Conservation (phyloP, 2,797 vertebrate species). For the Acrocephalus scirpaceus region DNA sequence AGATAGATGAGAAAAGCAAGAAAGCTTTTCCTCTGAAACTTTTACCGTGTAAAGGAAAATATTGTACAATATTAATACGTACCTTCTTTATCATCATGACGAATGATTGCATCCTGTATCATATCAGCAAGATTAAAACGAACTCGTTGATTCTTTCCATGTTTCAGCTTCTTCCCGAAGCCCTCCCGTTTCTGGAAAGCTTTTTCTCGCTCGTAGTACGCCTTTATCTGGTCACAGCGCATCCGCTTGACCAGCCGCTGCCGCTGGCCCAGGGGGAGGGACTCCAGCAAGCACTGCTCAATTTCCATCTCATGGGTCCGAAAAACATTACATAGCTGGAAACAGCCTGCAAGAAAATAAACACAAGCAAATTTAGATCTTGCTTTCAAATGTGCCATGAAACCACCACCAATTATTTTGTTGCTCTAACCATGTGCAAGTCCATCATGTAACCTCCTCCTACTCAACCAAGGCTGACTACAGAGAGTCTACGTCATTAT, state of each 20-base stretch:
- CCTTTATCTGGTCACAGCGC: constrained; percentile 93
- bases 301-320: constrained; percentile 98
- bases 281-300: constrained; percentile 98
- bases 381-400: background rate
- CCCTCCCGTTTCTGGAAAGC: constrained; percentile 84
- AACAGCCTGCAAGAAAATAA: constrained; percentile 85
- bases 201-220: constrained; percentile 92
- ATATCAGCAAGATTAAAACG: constrained; percentile 80
- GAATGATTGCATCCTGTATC: constrained; percentile 88
- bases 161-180: constrained; percentile 65
- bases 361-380: background rate
- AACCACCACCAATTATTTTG: background rate
- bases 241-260: constrained; percentile 93
- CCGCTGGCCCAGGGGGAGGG: constrained; percentile 91
- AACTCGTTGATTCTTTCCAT: constrained; percentile 80
- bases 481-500: background rate
- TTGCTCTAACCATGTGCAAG: background rate
- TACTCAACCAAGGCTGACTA: rapidly evolving
- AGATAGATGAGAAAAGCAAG: background rate
- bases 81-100: constrained; percentile 94
- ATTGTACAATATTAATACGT: background rate
- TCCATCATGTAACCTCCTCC: background rate
- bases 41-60: background rate
- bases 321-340: constrained; percentile 98
- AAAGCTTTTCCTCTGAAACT: background rate